Percentiles rank a stretch among this genome's conserved stretches.
phyloP scores from a whole-genome alignment of 1,140 invertebrate genomes.

The Globodera rostochiensis region DNA sequence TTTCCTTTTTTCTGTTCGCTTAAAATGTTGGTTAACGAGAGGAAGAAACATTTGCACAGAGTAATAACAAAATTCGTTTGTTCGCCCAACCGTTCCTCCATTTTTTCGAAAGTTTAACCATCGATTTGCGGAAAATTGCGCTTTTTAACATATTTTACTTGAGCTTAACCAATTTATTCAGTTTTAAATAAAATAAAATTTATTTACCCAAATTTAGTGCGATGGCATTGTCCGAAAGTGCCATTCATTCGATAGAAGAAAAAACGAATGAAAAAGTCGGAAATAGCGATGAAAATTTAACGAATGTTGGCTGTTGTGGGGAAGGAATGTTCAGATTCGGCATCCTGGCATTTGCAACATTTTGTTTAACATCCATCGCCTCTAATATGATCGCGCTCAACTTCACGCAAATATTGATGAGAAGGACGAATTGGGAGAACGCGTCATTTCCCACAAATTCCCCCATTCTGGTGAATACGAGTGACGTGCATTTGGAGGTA shows the following conservation, averaged over 20 bases:
- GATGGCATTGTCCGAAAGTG: background rate
- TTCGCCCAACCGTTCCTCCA: too few species aligned
- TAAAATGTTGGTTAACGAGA: too few species aligned
- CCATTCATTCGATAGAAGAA: background rate
- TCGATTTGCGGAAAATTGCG: too few species aligned
- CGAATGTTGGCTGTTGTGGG: background rate
- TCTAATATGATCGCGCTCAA: conserved; percentile 52
- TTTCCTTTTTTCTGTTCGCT: too few species aligned
- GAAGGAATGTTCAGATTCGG: conserved; percentile 37
- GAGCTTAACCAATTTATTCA: too few species aligned
- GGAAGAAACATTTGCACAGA: too few species aligned
- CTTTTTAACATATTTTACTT: too few species aligned
- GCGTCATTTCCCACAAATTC: background rate
- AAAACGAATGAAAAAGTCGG: background rate
- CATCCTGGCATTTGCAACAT: conserved; percentile 31
- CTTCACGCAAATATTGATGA: conserved; percentile 41
- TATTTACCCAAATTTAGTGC: background rate
- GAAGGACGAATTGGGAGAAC: conserved; percentile 28
- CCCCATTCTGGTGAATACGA: background rate
- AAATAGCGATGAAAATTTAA: background rate
- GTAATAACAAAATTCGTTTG: too few species aligned
- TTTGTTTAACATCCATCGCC: conserved; percentile 48
- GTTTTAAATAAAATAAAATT: too few species aligned
- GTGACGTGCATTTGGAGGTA: background rate
- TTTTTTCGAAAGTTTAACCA: too few species aligned